Evolutionary conservation across 2,113 vertebrate species (phyloP), one percentile per base, ranked within the genome.

Genomic region (Lepus americanus): DNA sequence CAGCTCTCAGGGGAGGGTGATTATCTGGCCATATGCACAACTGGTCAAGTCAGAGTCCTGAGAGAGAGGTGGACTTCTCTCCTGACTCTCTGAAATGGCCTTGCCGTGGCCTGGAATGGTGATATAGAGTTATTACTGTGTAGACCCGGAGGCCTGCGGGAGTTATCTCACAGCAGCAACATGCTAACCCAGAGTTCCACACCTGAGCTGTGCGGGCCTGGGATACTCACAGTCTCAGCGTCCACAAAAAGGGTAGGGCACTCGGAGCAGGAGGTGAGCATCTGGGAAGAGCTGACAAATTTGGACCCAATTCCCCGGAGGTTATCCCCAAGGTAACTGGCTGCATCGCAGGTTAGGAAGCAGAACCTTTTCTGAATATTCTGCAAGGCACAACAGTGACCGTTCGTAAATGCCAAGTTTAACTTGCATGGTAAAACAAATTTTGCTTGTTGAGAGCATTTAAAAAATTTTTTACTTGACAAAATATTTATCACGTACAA

Each of bases 291-390:
- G 96, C 99, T 99, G 93, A 99, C 98, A 96, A 99, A 99, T 98
- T 99, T 99, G 94, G 99, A 99, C 39, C 99, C 99, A 69, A 99
- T 99, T 87, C 99, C 99, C 88, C 99, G 98, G 85, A 99, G 98
- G 77, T 99, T 99, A 89, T 99, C 99, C 55, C 99, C 99, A 39
- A 99, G 98, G 97, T 99, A 99, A 95, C 99, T 98, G 94, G 99
- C 99, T 29, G 99, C 99, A 94, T 99, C 99, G 3, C 99, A 99
- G 7, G 99, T 99, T 95, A 99, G 97, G 95, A 99, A 99, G 98
- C 99, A 99, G 98, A 99, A 99, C 97, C 99, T 99, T 94, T 99
- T 99, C 98, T 99, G 99, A 97, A 99, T 99, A 98, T 99, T 99
- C 99, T 99, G 98, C 19, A 97, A 98, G 96, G 74, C 6, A 98